Evolutionary conservation across 2,113 vertebrate species (phyloP).

Genomic region (Condylura cristata): DNA sequence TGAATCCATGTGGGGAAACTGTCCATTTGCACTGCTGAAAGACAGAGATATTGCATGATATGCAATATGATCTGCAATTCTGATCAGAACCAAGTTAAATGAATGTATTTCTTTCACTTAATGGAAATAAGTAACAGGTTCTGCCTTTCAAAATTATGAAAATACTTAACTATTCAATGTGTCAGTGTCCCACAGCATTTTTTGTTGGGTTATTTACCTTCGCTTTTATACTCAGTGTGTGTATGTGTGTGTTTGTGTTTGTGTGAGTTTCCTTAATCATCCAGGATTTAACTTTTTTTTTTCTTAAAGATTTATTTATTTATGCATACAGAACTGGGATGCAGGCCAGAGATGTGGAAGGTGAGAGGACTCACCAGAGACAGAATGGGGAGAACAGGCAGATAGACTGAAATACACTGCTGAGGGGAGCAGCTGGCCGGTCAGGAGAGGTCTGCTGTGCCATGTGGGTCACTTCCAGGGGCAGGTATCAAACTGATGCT

Average conservation of each 20-base stretch:
- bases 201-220: constrained; percentile 37
- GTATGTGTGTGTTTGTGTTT: neutral
- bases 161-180: constrained; percentile 38
- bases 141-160: constrained; percentile 47
- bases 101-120: neutral
- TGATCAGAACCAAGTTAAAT: constrained; percentile 16
- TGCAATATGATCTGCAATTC: neutral
- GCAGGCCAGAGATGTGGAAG: too few species aligned
- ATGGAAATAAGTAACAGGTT: neutral
- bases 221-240: neutral
- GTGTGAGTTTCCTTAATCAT: constrained; percentile 13
- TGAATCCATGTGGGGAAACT: neutral
- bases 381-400: too few species aligned
- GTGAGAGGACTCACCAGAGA: too few species aligned
- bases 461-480: too few species aligned
- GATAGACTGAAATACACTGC: too few species aligned
- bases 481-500: too few species aligned
- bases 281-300: constrained; percentile 11
- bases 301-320: too few species aligned
- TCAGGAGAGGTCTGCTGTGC: too few species aligned
- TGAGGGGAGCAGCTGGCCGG: too few species aligned
- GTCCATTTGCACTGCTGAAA: neutral
- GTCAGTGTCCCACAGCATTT: neutral
- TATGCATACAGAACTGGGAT: too few species aligned
- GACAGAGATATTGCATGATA: neutral